Base-by-base conservation (phyloP, 2,797 vertebrate species). In the Darevskia nairensis region DNA sequence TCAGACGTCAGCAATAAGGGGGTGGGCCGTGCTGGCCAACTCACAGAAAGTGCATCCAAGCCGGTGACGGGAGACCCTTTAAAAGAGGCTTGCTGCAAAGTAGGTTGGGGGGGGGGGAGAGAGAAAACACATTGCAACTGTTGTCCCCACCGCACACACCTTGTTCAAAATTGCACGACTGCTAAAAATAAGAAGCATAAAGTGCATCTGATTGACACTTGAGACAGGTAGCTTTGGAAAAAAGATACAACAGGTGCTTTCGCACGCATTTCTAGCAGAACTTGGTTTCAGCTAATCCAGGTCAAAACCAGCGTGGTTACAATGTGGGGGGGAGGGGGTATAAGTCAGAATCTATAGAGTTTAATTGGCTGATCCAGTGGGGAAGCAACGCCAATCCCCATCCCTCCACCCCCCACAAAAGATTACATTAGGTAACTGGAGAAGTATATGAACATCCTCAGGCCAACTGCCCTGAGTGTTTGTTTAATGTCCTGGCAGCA, bases 1-100 rank as follows among this genome's bases (percentile, higher is more conserved):
- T 94, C 95, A 94, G 95, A 96, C 95, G 95, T 96, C 95, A 96
- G 95, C 94, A 96, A 86, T 93, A 96, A 95, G 93, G 94, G 95
- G 95, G 86, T 96, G 95, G 91, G 94, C 90, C 85, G 90, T 89
- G 69, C 90, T 89, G 83, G 92, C 90, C 94, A 96, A 94, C 92
- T 93, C 94, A 85, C 89, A 90, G 91, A 95, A 94, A 94, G 91
- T 92, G 91, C 89, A 90, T 93, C 89, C 91, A 90, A 93, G 90
- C 82, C 82, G 90, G 91, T 85, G 84, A 87, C 80, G 76, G 82
- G 90, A 55, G 50, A 55, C 50, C 82, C 88, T 86, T 82, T 86
- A 17, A 86, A 23, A 90, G 88, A 91, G 3, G 64, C 78, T 88
- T 89, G 89, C 77, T 66, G 27, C 0, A 35, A 13, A n/a, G 11